Conservation (phyloP, 2,888 invertebrate species). For the Gisinianus flammeolus region DNA sequence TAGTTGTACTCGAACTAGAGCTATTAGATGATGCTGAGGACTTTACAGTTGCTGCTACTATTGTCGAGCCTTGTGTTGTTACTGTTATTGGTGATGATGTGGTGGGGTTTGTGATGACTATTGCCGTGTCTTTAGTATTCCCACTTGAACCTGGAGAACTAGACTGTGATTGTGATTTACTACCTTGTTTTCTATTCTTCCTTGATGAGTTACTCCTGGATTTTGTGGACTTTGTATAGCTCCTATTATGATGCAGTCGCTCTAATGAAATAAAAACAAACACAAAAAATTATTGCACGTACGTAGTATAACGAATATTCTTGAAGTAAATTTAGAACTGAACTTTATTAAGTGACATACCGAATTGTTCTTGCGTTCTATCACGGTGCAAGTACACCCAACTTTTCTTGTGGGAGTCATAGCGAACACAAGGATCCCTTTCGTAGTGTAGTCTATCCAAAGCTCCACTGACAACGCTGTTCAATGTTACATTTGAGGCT, state of each 20-base stretch:
- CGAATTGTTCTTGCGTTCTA: constrained; percentile 71
- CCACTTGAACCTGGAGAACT: constrained; percentile 31
- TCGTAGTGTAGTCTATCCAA: constrained; percentile 88
- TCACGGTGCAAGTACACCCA: constrained; percentile 94
- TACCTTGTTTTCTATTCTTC: constrained; percentile 50
- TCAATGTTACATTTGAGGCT: constrained; percentile 64
- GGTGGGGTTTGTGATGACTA: background rate
- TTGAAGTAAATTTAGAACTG: background rate
- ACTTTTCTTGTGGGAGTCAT: constrained; percentile 86
- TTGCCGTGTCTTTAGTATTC: constrained; percentile 6
- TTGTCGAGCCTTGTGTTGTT: background rate
- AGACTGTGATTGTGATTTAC: constrained; percentile 23
- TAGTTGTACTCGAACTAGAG: background rate
- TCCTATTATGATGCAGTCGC: constrained; percentile 58
- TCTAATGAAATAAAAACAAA: constrained; percentile 42
- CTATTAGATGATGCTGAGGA: background rate
- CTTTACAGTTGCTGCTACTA: background rate
- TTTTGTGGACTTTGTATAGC: constrained; percentile 58
- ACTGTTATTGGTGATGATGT: background rate
- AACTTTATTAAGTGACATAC: constrained; percentile 60
- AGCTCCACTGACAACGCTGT: constrained; percentile 67
- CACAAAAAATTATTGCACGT: background rate
- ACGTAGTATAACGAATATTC: background rate
- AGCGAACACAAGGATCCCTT: constrained; percentile 90
- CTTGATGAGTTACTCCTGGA: constrained; percentile 52